Base-by-base conservation (phyloP, 2,797 vertebrate species). In the Phrynocephalus vlangalii region DNA sequence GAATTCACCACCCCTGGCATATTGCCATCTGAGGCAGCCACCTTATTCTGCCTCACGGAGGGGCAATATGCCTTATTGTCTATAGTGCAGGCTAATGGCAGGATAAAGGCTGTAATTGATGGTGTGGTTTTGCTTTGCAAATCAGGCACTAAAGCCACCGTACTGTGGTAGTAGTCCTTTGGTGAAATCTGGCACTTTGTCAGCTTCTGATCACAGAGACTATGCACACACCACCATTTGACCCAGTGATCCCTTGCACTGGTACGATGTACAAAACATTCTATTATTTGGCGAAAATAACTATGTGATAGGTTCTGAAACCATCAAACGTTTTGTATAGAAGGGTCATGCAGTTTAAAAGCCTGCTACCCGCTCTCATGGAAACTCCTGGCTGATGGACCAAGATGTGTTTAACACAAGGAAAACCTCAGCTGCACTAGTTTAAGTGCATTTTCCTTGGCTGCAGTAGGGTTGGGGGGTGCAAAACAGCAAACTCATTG, bases 131-230 rank as follows among this genome's bases (percentile, higher is more conserved):
- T 76, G 7, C 68, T 88, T 81, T 5, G 88, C 91, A 28, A 16
- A 88, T 28, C 1, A 80, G 87, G 26, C 86, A 92, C 33, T 87
- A 28, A 60, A 48, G 16, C 16, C 9, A 90, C 83, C 83, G 75
- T 77, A 90, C 52, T 92, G 15, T 56, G 52, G 52, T 13, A 56
- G 6, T 56, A 56, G 15, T 0, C 38, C 38, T 67, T 56, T 78
- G 89, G 73, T 84, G 82, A 67, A 89, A 87, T 75, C 24, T 76
- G 20, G 79, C 87, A 87, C 88, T 85, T 85, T 28, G 13, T 3
- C 44, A 66, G 22, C 38, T 13, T 52, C 6, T 33, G 89, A 71
- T 94, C 81, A 92, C 91, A 88, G 87, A 88, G 91, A 88, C 93
- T 89, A 72, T 88, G 78, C 78, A 90, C 52, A 89, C 87, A 70